These are phyloP conservation scores for Parnassius smintheus DNA, from an alignment of 2,888 invertebrate genomes.

Conservation along the genomic window DNA sequence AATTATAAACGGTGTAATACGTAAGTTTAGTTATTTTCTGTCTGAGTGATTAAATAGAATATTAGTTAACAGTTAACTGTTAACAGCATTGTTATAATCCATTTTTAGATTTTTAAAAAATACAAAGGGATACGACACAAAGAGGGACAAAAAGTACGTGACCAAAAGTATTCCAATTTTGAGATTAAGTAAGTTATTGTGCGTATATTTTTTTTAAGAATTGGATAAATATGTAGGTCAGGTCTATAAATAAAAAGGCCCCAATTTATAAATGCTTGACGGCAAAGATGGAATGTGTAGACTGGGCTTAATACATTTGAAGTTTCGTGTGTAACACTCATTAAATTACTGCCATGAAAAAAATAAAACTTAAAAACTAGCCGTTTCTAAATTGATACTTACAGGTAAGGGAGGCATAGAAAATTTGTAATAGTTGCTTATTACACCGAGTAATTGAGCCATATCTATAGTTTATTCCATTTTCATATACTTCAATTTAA, in stretches of 20 bases:
- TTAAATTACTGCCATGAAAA: constrained; percentile 69
- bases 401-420: constrained; percentile 15
- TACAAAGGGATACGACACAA: too few species aligned
- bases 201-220: constrained; percentile 35
- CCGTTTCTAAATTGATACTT: constrained; percentile 64
- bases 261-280: constrained; percentile 23
- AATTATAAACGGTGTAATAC: too few species aligned
- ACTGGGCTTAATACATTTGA: constrained; percentile 44
- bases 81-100: too few species aligned
- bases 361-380: constrained; percentile 63
- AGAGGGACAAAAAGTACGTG: too few species aligned
- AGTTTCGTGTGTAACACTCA: constrained; percentile 68
- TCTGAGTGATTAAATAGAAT: too few species aligned
- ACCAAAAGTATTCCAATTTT: too few species aligned
- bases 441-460: constrained; percentile 10
- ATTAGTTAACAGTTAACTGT: too few species aligned
- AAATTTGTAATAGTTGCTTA: constrained; percentile 10
- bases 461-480: neutral
- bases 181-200: too few species aligned
- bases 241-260: constrained; percentile 39
- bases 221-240: constrained; percentile 49
- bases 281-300: constrained; percentile 21
- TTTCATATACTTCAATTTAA: too few species aligned
- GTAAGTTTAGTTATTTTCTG: too few species aligned
- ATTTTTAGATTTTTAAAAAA: too few species aligned